Percentiles rank a stretch among this genome's conserved stretches.
phyloP scores from a whole-genome alignment of 2,113 vertebrate species.

The Clarias macrocephalus region DNA sequence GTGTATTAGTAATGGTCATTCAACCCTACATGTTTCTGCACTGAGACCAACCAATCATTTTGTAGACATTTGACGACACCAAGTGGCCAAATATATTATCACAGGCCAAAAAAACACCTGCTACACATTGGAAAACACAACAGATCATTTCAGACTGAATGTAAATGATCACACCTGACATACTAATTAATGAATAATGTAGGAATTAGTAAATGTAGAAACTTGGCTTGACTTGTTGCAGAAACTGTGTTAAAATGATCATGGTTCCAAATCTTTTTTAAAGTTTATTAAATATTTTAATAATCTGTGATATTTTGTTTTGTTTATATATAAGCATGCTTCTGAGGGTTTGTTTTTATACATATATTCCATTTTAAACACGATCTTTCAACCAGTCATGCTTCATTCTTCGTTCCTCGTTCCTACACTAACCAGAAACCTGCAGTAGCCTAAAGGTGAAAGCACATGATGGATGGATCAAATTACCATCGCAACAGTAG shows the following conservation, averaged over 20 bases:
- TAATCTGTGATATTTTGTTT: too few species aligned
- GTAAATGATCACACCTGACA: neutral
- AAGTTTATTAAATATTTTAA: too few species aligned
- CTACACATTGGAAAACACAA: neutral
- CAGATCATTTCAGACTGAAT: neutral
- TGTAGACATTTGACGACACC: constrained; percentile 64
- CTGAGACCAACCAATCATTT: constrained; percentile 20
- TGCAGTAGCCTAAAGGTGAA: neutral
- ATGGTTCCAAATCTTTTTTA: too few species aligned
- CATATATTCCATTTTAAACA: too few species aligned
- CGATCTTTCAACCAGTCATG: too few species aligned
- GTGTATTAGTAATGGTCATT: neutral
- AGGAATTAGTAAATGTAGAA: too few species aligned
- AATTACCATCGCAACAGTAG: neutral
- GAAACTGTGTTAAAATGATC: too few species aligned
- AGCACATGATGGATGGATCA: neutral
- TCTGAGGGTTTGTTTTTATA: too few species aligned
- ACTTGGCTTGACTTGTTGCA: too few species aligned
- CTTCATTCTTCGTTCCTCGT: neutral
- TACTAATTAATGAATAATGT: neutral
- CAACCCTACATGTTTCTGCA: neutral
- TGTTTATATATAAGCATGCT: too few species aligned
- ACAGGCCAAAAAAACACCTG: neutral
- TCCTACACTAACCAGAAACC: neutral
- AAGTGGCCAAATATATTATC: constrained; percentile 55